Conservation (phyloP, 2,113 vertebrate genomes). For the Austrofundulus limnaeus region DNA sequence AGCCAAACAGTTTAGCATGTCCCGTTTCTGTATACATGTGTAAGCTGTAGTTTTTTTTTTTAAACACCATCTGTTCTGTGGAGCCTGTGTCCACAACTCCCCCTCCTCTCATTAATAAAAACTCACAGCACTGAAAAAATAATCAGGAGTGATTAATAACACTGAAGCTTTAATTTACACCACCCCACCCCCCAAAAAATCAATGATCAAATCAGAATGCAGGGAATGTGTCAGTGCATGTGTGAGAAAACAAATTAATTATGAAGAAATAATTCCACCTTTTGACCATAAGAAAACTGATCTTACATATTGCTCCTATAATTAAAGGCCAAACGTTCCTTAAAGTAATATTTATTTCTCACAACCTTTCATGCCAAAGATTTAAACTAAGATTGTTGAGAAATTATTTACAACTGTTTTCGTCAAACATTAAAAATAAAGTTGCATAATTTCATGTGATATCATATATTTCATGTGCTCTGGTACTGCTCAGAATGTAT, state of each 20-base stretch:
- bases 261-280: slow-evolving; percentile 51
- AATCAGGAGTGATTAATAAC: slow-evolving; percentile 62
- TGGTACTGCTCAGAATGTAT: too few relatives aligned
- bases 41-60: neutral
- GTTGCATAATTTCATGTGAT: too few relatives aligned
- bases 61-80: slow-evolving; percentile 6
- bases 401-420: too few relatives aligned
- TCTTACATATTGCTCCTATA: slow-evolving; percentile 22
- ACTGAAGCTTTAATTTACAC: slow-evolving; percentile 46
- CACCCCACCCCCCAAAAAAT: slow-evolving; percentile 49
- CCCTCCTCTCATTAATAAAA: slow-evolving; percentile 24
- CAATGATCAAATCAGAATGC: slow-evolving; percentile 53
- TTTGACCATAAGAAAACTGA: slow-evolving; percentile 53
- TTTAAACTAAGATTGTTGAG: too few relatives aligned
- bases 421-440: too few relatives aligned
- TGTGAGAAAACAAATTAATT: slow-evolving; percentile 49
- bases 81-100: slow-evolving; percentile 28
- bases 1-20: slow-evolving; percentile 20
- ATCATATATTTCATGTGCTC: too few relatives aligned
- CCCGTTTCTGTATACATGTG: neutral
- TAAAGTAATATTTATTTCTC: too few relatives aligned
- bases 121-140: slow-evolving; percentile 43
- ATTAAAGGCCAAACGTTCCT: too few relatives aligned
- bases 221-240: slow-evolving; percentile 17
- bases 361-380: too few relatives aligned